Evolutionary conservation across 2,888 invertebrate genomes (phyloP).

Genomic region (Hedya salicella): DNA sequence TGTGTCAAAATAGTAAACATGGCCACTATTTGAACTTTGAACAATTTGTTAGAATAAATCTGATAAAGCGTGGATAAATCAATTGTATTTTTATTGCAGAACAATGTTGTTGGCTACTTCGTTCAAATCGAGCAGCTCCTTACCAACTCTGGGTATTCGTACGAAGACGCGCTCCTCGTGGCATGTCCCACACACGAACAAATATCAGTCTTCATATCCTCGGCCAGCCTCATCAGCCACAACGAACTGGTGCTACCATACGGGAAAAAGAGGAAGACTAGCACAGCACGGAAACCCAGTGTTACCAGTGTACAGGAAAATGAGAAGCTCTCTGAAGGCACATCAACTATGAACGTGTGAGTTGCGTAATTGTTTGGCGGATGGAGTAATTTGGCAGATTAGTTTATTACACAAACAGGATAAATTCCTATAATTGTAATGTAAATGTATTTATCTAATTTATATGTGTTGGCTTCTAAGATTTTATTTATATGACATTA

Average conservation of each 20-base stretch:
- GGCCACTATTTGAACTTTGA: neutral
- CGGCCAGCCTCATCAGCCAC: conserved; percentile 88
- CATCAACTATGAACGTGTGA: conserved; percentile 38
- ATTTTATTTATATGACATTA: conserved; percentile 38
- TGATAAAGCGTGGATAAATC: conserved; percentile 6
- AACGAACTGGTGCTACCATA: conserved; percentile 76
- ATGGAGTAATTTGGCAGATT: neutral
- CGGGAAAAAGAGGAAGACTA: conserved; percentile 71
- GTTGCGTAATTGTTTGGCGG: neutral
- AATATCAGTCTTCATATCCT: conserved; percentile 94
- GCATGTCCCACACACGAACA: conserved; percentile 97
- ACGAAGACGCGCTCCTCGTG: conserved; percentile 93
- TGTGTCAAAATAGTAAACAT: neutral
- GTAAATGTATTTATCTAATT: conserved; percentile 21
- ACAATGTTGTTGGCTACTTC: conserved; percentile 95
- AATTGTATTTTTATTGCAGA: conserved; percentile 77
- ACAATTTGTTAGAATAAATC: neutral
- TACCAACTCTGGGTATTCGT: conserved; percentile 89
- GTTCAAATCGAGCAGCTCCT: conserved; percentile 93
- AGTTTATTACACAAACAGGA: neutral
- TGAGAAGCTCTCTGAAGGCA: conserved; percentile 45
- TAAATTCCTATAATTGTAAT: conserved; percentile 16
- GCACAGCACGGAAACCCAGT: conserved; percentile 67
- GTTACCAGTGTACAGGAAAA: conserved; percentile 67
- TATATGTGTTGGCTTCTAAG: conserved; percentile 9